Percentiles rank a stretch among this genome's conserved stretches.
These are phyloP conservation scores for Crocidura indochinensis DNA, from an alignment of 2,797 vertebrate genomes.

Conservation along the genomic window DNA sequence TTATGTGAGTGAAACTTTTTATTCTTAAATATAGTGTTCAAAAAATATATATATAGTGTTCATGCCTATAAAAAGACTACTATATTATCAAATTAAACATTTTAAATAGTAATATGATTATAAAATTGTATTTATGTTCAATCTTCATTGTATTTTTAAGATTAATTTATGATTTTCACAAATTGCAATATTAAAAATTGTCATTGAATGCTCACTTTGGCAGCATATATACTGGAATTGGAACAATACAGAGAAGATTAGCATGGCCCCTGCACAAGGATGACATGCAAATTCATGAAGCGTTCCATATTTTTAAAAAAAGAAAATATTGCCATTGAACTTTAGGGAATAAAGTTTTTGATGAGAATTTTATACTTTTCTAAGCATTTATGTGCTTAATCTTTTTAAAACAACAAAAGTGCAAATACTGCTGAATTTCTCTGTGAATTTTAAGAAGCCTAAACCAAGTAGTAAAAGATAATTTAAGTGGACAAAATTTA, in stretches of 20 bases:
- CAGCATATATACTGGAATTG: no score
- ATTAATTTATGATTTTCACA: slow-evolving; percentile 28
- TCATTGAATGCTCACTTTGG: no score
- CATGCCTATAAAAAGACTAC: neutral
- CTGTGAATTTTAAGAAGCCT: neutral
- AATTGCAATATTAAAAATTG: neutral
- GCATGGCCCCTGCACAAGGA: no score
- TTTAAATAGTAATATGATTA: neutral
- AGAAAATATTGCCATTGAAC: neutral
- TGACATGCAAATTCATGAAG: no score
- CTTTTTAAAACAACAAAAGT: slow-evolving; percentile 17
- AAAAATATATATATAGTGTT: slow-evolving; percentile 17
- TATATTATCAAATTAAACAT: neutral
- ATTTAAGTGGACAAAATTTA: slow-evolving; percentile 1
- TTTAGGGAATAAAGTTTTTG: slow-evolving; percentile 6
- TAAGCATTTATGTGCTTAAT: neutral
- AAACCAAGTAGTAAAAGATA: neutral
- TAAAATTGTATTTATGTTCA: neutral
- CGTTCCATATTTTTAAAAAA: no score
- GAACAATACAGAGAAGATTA: no score
- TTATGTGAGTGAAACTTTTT: neutral
- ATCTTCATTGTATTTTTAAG: slow-evolving; percentile 8
- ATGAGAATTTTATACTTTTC: neutral
- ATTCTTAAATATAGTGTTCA: neutral
- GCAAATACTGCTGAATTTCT: slow-evolving; percentile 10